A percentile compares a stretch with the other conserved stretches of the same genome.
These are phyloP conservation scores for Pseudorectes ferrugineus DNA, from an alignment of 2,113 vertebrate species.

Conservation along the genomic window DNA sequence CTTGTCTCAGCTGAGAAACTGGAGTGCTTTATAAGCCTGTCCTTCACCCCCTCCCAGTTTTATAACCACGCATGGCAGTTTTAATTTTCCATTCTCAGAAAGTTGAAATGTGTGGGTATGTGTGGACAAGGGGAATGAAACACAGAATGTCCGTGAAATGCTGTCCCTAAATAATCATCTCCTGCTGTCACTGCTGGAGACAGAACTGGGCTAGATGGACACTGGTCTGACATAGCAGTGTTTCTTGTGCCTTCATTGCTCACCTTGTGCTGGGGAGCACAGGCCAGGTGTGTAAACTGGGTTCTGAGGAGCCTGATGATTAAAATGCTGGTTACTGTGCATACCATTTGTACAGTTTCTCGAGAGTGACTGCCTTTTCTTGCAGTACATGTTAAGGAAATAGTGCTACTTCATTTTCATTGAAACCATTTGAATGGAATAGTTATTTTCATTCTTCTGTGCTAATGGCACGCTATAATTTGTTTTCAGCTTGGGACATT, in stretches of 20 bases:
- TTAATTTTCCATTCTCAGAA: neutral
- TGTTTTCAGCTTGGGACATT: neutral
- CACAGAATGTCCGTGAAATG: neutral
- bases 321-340: neutral
- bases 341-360: neutral
- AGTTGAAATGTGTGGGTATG: rapidly evolving
- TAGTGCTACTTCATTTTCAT: neutral
- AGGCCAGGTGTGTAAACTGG: neutral
- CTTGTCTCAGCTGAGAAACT: neutral
- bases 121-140: neutral
- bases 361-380: neutral
- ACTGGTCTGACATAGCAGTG: rapidly evolving
- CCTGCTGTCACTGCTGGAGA: neutral
- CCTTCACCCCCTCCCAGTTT: rapidly evolving
- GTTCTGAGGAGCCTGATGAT: neutral
- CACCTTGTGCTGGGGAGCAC: neutral
- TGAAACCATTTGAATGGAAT: neutral
- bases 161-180: neutral
- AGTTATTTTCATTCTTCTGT: neutral
- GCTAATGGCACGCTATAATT: neutral
- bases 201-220: neutral
- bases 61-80: neutral
- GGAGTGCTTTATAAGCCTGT: neutral
- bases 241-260: neutral
- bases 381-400: neutral